A percentile compares a stretch with the other conserved stretches of the same genome.
Conservation (phyloP, 2,797 vertebrate species). For the Chlorospingus semifuscus region DNA sequence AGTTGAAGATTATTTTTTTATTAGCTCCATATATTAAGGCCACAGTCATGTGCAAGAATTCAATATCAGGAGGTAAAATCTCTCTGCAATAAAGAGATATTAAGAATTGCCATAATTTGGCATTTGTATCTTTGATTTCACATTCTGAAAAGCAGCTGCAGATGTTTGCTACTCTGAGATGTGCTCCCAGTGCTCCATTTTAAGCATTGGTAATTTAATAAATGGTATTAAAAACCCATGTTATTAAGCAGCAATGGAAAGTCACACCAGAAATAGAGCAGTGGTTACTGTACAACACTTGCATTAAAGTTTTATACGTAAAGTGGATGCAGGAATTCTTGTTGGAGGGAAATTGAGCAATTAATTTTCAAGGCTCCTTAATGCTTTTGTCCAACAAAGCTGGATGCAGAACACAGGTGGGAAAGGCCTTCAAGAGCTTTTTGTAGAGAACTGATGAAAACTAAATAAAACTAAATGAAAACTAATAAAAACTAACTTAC, state of each 20-base stretch:
- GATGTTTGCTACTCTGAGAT: background rate
- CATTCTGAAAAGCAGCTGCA: background rate
- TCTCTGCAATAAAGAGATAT: background rate
- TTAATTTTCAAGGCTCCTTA: background rate
- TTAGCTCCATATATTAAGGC: too few species aligned
- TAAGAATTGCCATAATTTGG: background rate
- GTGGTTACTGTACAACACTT: background rate
- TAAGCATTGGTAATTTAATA: background rate
- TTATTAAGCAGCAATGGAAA: background rate
- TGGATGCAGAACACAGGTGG: background rate
- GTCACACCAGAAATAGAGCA: background rate
- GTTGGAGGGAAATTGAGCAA: background rate
- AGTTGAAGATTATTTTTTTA: background rate
- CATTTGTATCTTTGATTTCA: background rate
- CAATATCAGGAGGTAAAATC: background rate
- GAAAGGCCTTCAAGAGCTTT: background rate
- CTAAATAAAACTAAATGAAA: background rate
- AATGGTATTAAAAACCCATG: background rate
- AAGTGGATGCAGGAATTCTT: background rate
- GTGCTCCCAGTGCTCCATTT: background rate
- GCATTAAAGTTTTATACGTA: background rate
- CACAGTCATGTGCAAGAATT: too few species aligned
- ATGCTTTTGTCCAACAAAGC: background rate
- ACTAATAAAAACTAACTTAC: background rate
- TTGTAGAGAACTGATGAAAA: background rate